A percentile compares a stretch with the other conserved stretches of the same genome.
phyloP scores from a whole-genome alignment of 2,113 vertebrate genomes.

The Climacteris rufus region DNA sequence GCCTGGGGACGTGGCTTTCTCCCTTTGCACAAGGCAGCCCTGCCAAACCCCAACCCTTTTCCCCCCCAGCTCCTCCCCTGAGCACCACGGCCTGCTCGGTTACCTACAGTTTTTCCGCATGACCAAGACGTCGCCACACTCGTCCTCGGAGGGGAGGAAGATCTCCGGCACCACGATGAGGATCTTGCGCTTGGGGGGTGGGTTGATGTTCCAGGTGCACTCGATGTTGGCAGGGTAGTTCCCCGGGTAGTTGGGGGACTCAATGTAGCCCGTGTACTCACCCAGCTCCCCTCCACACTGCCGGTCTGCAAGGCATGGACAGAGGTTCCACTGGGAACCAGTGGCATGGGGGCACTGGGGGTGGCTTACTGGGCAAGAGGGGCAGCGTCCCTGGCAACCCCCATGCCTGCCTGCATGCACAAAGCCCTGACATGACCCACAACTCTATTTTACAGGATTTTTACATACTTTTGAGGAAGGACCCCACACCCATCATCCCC shows the following conservation, averaged over 20 bases:
- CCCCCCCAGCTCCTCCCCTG: background rate
- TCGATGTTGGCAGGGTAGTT: conserved; percentile 94
- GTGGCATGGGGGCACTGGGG: background rate
- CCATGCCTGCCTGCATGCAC: background rate
- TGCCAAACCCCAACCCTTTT: background rate
- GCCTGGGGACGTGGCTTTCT: rapidly evolving
- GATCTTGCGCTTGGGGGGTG: conserved; percentile 96
- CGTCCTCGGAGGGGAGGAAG: conserved; percentile 96
- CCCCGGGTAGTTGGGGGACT: conserved; percentile 97
- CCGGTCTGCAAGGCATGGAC: conserved; percentile 75
- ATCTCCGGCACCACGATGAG: conserved; percentile 97
- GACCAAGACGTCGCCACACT: conserved; percentile 95
- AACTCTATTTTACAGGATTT: background rate
- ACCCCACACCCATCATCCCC: background rate
- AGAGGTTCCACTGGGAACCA: background rate
- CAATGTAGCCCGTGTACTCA: conserved; percentile 95
- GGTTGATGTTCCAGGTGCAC: conserved; percentile 98
- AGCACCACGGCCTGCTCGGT: conserved; percentile 12
- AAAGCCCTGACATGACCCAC: background rate
- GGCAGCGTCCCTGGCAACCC: background rate
- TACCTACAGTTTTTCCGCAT: conserved; percentile 99
- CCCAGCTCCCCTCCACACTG: conserved; percentile 96
- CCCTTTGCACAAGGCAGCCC: background rate
- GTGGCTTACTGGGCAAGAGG: background rate
- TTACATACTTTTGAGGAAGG: background rate